Base-by-base conservation (phyloP, 2,888 invertebrate species). In the Nemotelus nigrinus region DNA sequence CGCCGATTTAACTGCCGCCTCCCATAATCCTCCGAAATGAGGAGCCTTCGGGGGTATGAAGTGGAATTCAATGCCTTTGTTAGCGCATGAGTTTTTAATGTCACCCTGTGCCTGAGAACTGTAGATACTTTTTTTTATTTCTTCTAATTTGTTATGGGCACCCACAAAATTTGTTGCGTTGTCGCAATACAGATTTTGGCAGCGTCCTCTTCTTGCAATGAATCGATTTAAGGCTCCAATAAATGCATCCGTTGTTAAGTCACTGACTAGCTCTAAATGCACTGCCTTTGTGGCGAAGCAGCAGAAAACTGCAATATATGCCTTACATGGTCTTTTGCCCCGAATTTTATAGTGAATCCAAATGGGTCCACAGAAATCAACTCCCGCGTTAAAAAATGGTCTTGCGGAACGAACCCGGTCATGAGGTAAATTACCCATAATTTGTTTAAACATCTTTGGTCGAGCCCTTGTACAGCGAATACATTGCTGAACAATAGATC, bases 341-440 rank as follows among this genome's bases (percentile, higher is more conserved):
- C 77, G 55, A 43, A 47, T 55, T 39, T 72, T 67, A 53, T 57
- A 78, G 41, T 67, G 76, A 7, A 53, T 64, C 55, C 67, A 76
- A 8, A 80, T 55, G 2, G 79, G 78, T 39, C 80, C 79, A 7
- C 58, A 60, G 45, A 60, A 80, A 45, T 79, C 79, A 41, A 79
- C 72, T 2, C 78, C 81, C 50, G 76, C 44, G 44, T 77, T 76
- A 4, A 76, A 53, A 68, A 80, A 78, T 68, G 77, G 77, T 6
- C 79, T 47, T 45, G 78, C 76, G 25, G 72, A 60, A 25, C 25
- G 25, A 7, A 74, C 64, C 65, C 83, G 74, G 48, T 53, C 60
- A 10, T 43, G 39, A 2, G 83, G 83, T 44, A 83, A 76, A 77
- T 82, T 77, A 39, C 82, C 82, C 83, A 84, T 83, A 2, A 81